Conservation (phyloP, 2,113 vertebrate species). For the Eulacestoma nigropectus region DNA sequence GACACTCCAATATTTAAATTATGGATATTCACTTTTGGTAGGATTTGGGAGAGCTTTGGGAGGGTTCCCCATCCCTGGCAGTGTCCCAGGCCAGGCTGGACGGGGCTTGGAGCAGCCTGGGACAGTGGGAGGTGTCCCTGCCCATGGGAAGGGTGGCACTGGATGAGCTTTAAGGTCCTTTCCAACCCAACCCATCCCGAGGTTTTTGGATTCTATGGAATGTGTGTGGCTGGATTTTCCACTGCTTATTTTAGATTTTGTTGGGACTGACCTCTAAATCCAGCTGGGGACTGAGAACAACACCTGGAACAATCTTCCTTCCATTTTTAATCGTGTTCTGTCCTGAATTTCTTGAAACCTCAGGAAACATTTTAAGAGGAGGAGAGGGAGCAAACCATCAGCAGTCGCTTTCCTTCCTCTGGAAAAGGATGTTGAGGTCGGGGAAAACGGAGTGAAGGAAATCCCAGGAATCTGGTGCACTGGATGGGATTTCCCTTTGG, state of each 20-base stretch:
- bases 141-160: neutral
- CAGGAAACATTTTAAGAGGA: neutral
- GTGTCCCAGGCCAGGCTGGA: neutral
- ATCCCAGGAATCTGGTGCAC: neutral
- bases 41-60: neutral
- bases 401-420: neutral
- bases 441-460: neutral
- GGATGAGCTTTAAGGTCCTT: neutral
- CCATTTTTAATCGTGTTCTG: rapidly evolving
- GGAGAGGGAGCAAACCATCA: too few relatives aligned
- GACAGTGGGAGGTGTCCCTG: neutral
- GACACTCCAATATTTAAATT: rapidly evolving
- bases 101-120: neutral
- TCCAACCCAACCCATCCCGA: neutral
- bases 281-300: neutral
- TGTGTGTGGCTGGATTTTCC: neutral
- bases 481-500: neutral
- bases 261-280: neutral
- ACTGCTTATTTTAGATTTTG: neutral
- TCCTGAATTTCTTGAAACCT: neutral
- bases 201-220: neutral
- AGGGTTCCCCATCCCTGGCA: neutral
- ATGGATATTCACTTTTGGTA: rapidly evolving
- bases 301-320: neutral
- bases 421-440: neutral